phyloP scores from a whole-genome alignment of 2,888 invertebrate genomes.

The Biston stratarius region DNA sequence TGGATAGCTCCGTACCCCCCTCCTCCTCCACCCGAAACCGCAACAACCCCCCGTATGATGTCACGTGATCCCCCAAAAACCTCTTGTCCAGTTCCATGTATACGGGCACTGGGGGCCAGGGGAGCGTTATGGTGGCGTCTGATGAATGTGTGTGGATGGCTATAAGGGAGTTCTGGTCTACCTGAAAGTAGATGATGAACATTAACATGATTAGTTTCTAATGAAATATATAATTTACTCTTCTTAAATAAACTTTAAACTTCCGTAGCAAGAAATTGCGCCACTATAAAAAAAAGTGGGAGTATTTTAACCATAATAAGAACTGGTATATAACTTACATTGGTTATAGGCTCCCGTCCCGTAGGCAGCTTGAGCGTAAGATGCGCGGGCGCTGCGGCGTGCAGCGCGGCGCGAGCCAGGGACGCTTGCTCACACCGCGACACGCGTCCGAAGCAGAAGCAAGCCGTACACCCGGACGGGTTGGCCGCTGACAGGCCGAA shows the following conservation, averaged over 20 bases:
- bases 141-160: conserved; percentile 73
- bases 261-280: no score
- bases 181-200: conserved; percentile 49
- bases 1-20: conserved; percentile 84
- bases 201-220: neutral
- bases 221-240: no score
- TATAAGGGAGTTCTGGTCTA: conserved; percentile 73
- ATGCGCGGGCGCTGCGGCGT: conserved; percentile 85
- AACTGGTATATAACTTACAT: conserved; percentile 49
- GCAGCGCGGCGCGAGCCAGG: conserved; percentile 93
- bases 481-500: conserved; percentile 94
- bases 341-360: conserved; percentile 54
- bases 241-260: no score
- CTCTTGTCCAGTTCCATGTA: conserved; percentile 93
- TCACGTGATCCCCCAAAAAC: conserved; percentile 94
- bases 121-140: conserved; percentile 73
- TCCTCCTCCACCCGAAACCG: conserved; percentile 91
- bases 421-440: conserved; percentile 92
- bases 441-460: conserved; percentile 98
- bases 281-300: no score
- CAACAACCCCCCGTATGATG: conserved; percentile 96
- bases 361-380: conserved; percentile 68
- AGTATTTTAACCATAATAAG: neutral
- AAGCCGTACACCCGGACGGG: conserved; percentile 95
- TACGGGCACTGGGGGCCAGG: conserved; percentile 88